Evolutionary conservation across 2,888 invertebrate species (phyloP), one percentile per base, ranked within the genome.

Genomic region (Cabera pusaria): DNA sequence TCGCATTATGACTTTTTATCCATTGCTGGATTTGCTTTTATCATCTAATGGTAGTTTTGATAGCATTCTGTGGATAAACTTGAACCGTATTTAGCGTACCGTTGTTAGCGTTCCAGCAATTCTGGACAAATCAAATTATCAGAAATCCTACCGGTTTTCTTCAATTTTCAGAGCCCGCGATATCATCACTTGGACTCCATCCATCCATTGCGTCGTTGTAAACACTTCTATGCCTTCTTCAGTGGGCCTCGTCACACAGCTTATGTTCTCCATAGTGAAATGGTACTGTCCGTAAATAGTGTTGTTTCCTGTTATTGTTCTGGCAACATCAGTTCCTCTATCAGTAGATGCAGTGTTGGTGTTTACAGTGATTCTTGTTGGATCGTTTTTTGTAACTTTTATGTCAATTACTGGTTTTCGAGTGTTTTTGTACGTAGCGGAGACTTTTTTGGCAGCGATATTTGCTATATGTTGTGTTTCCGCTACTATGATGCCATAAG

Each of bases 201-300:
- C 92, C 56, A 93, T 86, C 83, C 90, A 91, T 56, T 94, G 94
- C 0, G 91, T 79, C 0, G 92, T 59, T 0, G 92, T 73, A 58
- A 87, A 90, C 1, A 95, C 90, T 47, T 93, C 91, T 52, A 94
- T 71, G 0, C 93, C 93, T 64, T 94, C 93, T 63, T 95, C 95
- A 1, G 82, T 85, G 0, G 94, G 95, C 12, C 90, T 68, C 9
- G 91, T 90, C 1, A 93, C 85, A 59, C 92, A 92, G 0, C 86
- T 86, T 44, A 93, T 91, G 0, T 92, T 91, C 65, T 95, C 95
- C 93, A 95, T 93, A 6, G 91, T 90, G 50, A 91, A 94, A 70
- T 95, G 95, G 60, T 93, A 93, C 60, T 96, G 95, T 5, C 85
- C 70, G 6, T 90, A 91, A 31, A 90, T 68, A 14, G 88, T 76